Evolutionary conservation across 2,888 invertebrate species (phyloP), one percentile per base, ranked within the genome.

Genomic region (Stenichneumon culpator): DNA sequence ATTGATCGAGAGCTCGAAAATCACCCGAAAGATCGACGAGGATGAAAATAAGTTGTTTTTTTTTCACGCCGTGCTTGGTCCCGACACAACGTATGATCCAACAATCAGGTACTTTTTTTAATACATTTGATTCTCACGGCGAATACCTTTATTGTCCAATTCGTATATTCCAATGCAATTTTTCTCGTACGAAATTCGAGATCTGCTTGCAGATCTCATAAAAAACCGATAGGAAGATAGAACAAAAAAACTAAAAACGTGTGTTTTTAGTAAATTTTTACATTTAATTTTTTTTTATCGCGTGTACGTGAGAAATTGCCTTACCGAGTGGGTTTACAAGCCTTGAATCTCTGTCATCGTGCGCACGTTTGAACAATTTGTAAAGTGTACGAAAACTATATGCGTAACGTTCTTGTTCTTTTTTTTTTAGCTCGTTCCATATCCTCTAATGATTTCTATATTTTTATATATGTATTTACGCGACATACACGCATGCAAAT

Each of bases 51-150:
- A 78, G 3, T 47, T 70, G 32, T 22, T 32, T 69, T 70, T 63
- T 82, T 65, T 44, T 75, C 54, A 63, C 81, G 74, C 72, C 84
- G 77, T 82, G 79, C 87, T 87, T 86, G 87, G 79, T 73, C 69
- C 77, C 57, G 65, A 68, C 78, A 70, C 83, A 75, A 67, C 73
- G 65, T 82, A 80, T 82, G 75, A 83, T 77, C 74, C 82, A 86
- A 65, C 87, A 72, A 84, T 88, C 88, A 88, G 88, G 88, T 88
- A 88, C 88, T 28, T 86, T 81, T 80, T 57, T 82, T 57, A 52
- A 80, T 80, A 84, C 75, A 77, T 77, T 32, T 28, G 75, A 80
- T 82, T 82, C 72, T 77, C 82, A 77, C 75, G 54, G 70, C 75
- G 57, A 65, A 80, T 67, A 77, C 47, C 63, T 85, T 84, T 83